Conservation (phyloP, 2,888 invertebrate genomes). For the Artemia sp. region DNA sequence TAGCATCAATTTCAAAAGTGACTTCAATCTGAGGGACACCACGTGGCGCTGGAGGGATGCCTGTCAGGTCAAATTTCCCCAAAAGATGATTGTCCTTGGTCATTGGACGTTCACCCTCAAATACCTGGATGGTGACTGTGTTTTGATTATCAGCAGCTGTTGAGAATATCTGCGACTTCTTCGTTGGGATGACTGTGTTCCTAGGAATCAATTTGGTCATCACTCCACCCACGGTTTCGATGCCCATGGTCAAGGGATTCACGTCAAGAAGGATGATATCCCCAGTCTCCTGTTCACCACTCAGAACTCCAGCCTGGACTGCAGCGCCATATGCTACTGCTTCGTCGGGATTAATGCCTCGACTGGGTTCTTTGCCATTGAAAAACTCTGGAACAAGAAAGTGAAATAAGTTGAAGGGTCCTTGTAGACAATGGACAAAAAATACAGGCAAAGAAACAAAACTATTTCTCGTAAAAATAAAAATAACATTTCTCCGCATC, state of each 20-base stretch:
- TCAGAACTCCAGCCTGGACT: slow-evolving; percentile 49
- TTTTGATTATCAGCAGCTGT: slow-evolving; percentile 98
- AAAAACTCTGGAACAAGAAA: slow-evolving; percentile 51
- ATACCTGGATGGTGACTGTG: slow-evolving; percentile 82
- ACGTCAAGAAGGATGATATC: slow-evolving; percentile 93
- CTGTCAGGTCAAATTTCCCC: slow-evolving; percentile 94
- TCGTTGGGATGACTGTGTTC: slow-evolving; percentile 97
- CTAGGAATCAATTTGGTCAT: slow-evolving; percentile 97
- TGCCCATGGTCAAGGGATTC: slow-evolving; percentile 95
- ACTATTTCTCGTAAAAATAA: no score
- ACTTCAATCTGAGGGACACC: slow-evolving; percentile 89
- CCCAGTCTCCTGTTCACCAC: slow-evolving; percentile 91
- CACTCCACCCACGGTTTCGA: slow-evolving; percentile 98
- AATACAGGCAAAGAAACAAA: no score
- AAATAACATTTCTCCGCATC: no score
- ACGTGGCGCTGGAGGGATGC: slow-evolving; percentile 87
- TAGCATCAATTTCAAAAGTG: slow-evolving; percentile 84
- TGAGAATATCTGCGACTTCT: slow-evolving; percentile 97
- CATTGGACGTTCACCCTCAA: slow-evolving; percentile 98
- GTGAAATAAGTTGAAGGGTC: no score
- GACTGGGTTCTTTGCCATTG: slow-evolving; percentile 90
- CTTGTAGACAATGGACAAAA: no score
- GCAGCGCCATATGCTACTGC: slow-evolving; percentile 55
- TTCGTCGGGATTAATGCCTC: slow-evolving; percentile 97
- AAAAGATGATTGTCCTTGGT: slow-evolving; percentile 97